These are phyloP conservation scores for Rhabdornis inornatus DNA, from an alignment of 2,113 vertebrate genomes.

Conservation along the genomic window DNA sequence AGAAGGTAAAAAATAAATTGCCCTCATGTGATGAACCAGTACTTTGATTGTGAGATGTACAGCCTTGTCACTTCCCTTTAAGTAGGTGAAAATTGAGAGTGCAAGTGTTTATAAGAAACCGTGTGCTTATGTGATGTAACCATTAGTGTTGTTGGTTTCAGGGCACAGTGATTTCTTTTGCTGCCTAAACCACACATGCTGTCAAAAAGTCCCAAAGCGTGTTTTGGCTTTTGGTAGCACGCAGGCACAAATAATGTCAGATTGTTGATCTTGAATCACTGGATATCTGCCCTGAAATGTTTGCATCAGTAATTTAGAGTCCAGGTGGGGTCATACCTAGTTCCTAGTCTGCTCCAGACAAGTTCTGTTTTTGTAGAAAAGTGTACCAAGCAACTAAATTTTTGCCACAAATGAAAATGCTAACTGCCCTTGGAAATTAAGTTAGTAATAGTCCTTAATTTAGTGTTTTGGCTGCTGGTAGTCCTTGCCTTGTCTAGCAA, in stretches of 20 bases:
- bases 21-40: background rate
- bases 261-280: background rate
- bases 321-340: background rate
- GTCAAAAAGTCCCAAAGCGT: background rate
- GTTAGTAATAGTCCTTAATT: background rate
- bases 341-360: background rate
- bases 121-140: background rate
- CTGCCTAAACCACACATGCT: background rate
- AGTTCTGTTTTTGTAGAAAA: background rate
- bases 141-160: background rate
- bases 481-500: background rate
- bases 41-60: background rate
- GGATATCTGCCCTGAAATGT: background rate
- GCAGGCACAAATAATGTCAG: background rate
- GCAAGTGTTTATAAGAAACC: background rate
- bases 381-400: background rate
- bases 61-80: background rate
- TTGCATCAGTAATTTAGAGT: background rate
- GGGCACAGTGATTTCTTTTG: background rate
- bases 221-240: background rate
- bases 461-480: background rate
- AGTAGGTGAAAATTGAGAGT: constrained; percentile 2
- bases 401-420: background rate
- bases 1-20: background rate
- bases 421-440: background rate